Conservation (phyloP, 2,888 invertebrate species). For the Heliconius ismenius region DNA sequence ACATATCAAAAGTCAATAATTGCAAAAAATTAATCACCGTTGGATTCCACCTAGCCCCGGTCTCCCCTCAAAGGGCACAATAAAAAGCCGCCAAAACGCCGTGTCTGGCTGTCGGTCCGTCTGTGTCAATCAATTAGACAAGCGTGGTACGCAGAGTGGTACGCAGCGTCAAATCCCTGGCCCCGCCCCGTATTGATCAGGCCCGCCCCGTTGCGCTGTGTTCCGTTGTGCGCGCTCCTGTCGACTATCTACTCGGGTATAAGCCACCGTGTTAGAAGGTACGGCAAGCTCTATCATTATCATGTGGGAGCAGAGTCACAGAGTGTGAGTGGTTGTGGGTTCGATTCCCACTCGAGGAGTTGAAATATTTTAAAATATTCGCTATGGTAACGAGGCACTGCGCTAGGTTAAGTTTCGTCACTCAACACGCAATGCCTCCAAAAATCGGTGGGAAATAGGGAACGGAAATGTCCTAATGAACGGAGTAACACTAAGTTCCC, state of each 20-base stretch:
- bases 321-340: no score
- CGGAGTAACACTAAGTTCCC: no score
- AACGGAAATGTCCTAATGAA: no score
- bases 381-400: no score
- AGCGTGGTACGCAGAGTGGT: constrained; percentile 64
- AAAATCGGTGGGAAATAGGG: no score
- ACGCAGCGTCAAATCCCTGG: constrained; percentile 54
- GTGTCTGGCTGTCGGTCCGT: constrained; percentile 71
- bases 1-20: constrained; percentile 45
- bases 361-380: no score
- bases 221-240: constrained; percentile 52
- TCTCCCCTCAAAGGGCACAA: constrained; percentile 59
- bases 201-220: constrained; percentile 70
- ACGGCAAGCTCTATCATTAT: constrained; percentile 30
- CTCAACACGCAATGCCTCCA: no score
- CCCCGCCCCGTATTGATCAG: constrained; percentile 73
- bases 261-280: constrained; percentile 46
- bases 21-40: constrained; percentile 56
- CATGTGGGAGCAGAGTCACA: background rate
- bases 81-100: constrained; percentile 67
- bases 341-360: no score
- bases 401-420: no score
- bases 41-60: constrained; percentile 44
- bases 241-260: constrained; percentile 52
- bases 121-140: constrained; percentile 78